Base-by-base conservation (phyloP, 2,113 vertebrate genomes). In the Corapipo altera region DNA sequence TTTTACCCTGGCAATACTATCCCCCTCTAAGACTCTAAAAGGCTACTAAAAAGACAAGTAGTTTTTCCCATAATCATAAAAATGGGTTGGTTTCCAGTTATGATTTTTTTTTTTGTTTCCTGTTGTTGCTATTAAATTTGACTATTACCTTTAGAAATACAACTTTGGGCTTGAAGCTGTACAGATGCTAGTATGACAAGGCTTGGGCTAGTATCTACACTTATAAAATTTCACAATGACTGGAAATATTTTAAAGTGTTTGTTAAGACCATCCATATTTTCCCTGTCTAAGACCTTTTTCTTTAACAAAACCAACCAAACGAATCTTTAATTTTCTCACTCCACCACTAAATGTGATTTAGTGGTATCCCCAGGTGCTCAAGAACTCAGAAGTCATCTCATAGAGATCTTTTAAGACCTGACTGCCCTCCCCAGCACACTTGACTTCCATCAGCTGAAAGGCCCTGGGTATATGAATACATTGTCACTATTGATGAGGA, bases 21-120 rank as follows among this genome's bases (percentile, higher is more conserved):
- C 12, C 57, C 8, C 13, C 17, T 64, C 12, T 20, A 81, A 71
- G 28, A 5, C 33, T 77, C 10, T 62, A 74, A 66, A 4, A 67
- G 33, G 48, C 15, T 62, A 55, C 30, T 39, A 11, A 11, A 37
- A 20, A 83, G 27, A 46, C 44, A 66, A 80, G 0, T 0, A 0
- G 12, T 76, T 2, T 58, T 55, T 43, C 59, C 43, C 15, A 11
- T 74, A 54, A 77, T 62, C 12, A 71, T 46, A 71, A 74, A 70
- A 92, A 62, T 39, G 26, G 15, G 2, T 74, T 71, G 21, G 6
- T 37, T 58, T 52, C 6, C 18, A 46, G 26, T 58, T 73, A 35
- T 35, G 24, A 52, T 1, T 15, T 35, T 59, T 35, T 15, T 51
- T 67, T 48, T 67, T 54, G 2, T 61, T 90, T 94, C 22, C 1